A percentile compares a stretch with the other conserved stretches of the same genome.
Evolutionary conservation across 1,140 invertebrate species (phyloP).

Genomic region (Brachionus rotundiformis): DNA sequence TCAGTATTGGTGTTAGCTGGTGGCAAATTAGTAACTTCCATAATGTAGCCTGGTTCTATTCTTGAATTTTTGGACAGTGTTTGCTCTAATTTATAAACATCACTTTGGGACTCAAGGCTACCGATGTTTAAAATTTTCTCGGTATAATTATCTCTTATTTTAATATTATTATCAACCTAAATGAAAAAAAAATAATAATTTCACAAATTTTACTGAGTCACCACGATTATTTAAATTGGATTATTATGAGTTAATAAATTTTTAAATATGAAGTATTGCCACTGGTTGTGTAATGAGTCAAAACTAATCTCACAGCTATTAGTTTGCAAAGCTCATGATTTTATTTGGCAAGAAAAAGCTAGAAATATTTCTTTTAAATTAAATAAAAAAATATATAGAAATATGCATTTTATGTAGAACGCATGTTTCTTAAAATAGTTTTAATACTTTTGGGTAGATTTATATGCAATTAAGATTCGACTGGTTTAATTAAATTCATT

Average conservation of each 20-base stretch:
- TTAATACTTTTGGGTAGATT: constrained; percentile 29
- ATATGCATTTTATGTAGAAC: constrained; percentile 2
- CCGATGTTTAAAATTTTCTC: background rate
- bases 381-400: background rate
- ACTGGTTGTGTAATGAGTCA: background rate
- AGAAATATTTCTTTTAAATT: background rate
- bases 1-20: background rate
- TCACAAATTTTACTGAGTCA: background rate
- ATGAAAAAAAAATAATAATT: background rate
- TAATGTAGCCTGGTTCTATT: background rate
- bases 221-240: background rate
- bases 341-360: background rate
- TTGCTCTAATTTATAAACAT: background rate
- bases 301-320: background rate
- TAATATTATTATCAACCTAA: background rate
- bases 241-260: too few species aligned
- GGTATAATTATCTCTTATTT: background rate
- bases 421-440: constrained; percentile 42
- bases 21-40: background rate
- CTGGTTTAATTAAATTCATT: background rate
- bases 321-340: background rate
- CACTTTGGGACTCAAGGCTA: background rate
- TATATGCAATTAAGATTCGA: constrained; percentile 6
- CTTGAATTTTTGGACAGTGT: background rate
- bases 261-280: background rate